Evolutionary conservation across 2,113 vertebrate genomes (phyloP), one percentile per base, ranked within the genome.

Genomic region (Peromyscus polionotus): DNA sequence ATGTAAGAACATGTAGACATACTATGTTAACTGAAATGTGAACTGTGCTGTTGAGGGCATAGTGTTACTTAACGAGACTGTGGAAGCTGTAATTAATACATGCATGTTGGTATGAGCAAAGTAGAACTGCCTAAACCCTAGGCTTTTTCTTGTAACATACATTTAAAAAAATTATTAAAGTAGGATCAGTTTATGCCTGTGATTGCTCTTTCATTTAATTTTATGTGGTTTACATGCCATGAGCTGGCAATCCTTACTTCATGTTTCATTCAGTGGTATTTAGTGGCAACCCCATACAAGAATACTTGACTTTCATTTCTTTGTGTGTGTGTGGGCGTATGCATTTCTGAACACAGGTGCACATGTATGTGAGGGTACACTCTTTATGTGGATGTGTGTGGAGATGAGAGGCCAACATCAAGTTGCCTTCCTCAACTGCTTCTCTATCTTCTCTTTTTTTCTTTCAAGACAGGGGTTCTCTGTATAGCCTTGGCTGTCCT

Each of bases 171-270:
- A 79, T 89, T 81, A 59, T 13, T 73, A 81, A 39, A 42, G 16
- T 83, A 42, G n/a, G 51, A 26, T 68, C 14, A 75, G 68, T 94
- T 94, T 94, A 17, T 88, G 70, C 20, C 12, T 59, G 10, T 61
- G 20, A 57, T 75, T 95, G 83, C 59, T 54, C 92, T 87, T 93
- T 87, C 39, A 91, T 73, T 94, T 94, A 89, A 61, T 67, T 61
- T 95, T 94, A 65, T 76, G 22, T 92, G 33, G 2, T 39, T 80
- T 93, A 36, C 9, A 39, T 54, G 14, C 67, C 10, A 89, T 45
- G 75, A 95, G 77, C 26, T 12, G 36, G 17, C 42, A 67, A 67
- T 73, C 42, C 36, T 51, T 51, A 12, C 31, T 14, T 87, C 24
- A 68, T 22, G 8, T 86, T 87, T 88, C 54, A 17, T 70, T 28